phyloP scores from a whole-genome alignment of 2,888 invertebrate species.

The Noctuana brunneofusca region DNA sequence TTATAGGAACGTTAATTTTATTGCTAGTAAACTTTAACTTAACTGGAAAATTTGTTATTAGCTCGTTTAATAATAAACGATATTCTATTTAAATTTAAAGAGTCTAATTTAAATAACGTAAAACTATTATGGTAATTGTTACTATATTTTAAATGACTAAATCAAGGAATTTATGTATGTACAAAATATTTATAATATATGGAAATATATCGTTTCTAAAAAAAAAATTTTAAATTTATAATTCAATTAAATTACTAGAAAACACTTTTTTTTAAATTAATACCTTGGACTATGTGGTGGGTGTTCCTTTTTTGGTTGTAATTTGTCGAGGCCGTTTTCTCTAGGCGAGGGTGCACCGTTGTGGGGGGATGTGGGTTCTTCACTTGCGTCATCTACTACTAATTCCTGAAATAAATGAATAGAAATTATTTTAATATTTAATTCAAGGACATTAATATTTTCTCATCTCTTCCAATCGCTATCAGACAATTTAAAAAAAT shows the following conservation, averaged over 20 bases:
- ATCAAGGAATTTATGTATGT: too few relatives aligned
- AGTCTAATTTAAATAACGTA: too few relatives aligned
- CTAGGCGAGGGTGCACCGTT: slow-evolving; percentile 95
- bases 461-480: neutral
- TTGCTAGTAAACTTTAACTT: slow-evolving; percentile 1
- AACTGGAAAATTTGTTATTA: neutral
- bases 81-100: neutral
- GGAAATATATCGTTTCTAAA: too few relatives aligned
- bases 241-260: neutral
- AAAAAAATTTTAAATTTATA: neutral
- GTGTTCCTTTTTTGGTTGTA: slow-evolving; percentile 89
- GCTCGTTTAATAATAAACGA: neutral
- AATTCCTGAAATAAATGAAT: slow-evolving; percentile 88
- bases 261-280: neutral
- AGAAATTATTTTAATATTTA: neutral
- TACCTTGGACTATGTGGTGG: slow-evolving; percentile 87
- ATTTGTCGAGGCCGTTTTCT: slow-evolving; percentile 92
- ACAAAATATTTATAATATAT: too few relatives aligned
- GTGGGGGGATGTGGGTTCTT: slow-evolving; percentile 93
- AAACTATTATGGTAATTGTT: too few relatives aligned
- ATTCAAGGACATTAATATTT: neutral
- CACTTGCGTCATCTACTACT: slow-evolving; percentile 97
- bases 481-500: neutral
- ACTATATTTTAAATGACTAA: too few relatives aligned
- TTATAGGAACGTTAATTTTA: neutral